Evolutionary conservation across 2,113 vertebrate genomes (phyloP).

Genomic region (Phrynocephalus versicolor): DNA sequence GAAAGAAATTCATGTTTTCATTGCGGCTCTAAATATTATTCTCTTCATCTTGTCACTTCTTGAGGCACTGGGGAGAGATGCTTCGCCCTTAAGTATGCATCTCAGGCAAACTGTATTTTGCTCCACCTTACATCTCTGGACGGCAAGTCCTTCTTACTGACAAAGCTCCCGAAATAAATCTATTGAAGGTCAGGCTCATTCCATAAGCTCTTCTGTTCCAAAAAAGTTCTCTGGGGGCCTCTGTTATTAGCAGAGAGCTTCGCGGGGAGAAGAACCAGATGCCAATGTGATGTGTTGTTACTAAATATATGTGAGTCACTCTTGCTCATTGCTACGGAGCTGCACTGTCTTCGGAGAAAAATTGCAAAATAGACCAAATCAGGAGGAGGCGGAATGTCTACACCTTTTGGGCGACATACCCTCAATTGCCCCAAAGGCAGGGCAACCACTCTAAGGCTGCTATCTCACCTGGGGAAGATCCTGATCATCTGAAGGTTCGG

Average conservation of each 20-base stretch:
- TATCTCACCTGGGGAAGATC: too few relatives aligned
- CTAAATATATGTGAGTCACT: neutral
- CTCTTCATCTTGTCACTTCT: constrained; percentile 48
- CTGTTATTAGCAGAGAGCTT: neutral
- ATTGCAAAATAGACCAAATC: too few relatives aligned
- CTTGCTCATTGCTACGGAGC: too few relatives aligned
- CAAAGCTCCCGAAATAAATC: constrained; percentile 31
- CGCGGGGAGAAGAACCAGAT: neutral
- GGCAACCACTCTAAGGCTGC: too few relatives aligned
- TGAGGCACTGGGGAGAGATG: constrained; percentile 43
- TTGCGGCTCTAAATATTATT: constrained; percentile 58
- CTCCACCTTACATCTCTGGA: neutral
- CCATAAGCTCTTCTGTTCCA: neutral
- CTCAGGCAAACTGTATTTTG: constrained; percentile 56
- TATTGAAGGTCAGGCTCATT: constrained; percentile 12
- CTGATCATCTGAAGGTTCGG: too few relatives aligned
- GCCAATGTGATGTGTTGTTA: neutral
- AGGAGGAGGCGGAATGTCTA: too few relatives aligned
- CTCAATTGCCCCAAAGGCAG: too few relatives aligned
- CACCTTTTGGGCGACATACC: too few relatives aligned
- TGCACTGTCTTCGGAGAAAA: too few relatives aligned
- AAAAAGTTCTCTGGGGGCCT: neutral
- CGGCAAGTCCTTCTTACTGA: constrained; percentile 19
- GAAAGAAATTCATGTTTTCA: constrained; percentile 65
- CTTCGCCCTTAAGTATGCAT: constrained; percentile 46